Percentiles rank a stretch among this genome's conserved stretches.
Conservation (phyloP, 2,888 invertebrate species). For the Ophioninae sp. region DNA sequence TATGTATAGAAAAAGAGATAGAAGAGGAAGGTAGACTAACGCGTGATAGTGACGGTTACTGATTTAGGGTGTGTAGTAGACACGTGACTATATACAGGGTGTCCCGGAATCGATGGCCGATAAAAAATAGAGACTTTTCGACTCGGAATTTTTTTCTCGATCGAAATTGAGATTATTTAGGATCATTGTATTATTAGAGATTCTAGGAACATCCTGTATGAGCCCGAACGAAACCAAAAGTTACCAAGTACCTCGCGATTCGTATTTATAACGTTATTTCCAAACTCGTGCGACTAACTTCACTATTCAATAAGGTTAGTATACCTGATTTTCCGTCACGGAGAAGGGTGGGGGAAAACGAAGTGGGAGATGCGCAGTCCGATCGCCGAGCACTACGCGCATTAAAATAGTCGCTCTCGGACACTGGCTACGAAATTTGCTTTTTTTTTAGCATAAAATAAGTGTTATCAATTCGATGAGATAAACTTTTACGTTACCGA, state of each 20-base stretch:
- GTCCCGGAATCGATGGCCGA: too few species aligned
- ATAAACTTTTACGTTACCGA: conserved; percentile 31
- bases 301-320: not conserved
- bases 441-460: too few species aligned
- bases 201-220: not conserved
- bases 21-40: not conserved
- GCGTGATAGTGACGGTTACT: conserved; percentile 3
- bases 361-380: too few species aligned
- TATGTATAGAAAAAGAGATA: not conserved
- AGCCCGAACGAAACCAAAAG: conserved; percentile 65
- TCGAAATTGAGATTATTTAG: too few species aligned
- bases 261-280: conserved; percentile 47
- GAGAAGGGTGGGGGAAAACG: not conserved
- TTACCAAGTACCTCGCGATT: conserved; percentile 71
- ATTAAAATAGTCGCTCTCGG: too few species aligned
- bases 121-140: too few species aligned
- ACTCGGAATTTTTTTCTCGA: too few species aligned
- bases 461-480: conserved; percentile 50
- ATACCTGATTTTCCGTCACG: too few species aligned
- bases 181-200: conserved; percentile 6
- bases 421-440: too few species aligned
- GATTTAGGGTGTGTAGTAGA: conserved; percentile 4
- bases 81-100: too few species aligned
- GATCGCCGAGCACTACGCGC: too few species aligned
- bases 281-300: conserved; percentile 40